Evolutionary conservation across 2,113 vertebrate genomes (phyloP), one percentile per base, ranked within the genome.

Genomic region (Hypomesus transpacificus): DNA sequence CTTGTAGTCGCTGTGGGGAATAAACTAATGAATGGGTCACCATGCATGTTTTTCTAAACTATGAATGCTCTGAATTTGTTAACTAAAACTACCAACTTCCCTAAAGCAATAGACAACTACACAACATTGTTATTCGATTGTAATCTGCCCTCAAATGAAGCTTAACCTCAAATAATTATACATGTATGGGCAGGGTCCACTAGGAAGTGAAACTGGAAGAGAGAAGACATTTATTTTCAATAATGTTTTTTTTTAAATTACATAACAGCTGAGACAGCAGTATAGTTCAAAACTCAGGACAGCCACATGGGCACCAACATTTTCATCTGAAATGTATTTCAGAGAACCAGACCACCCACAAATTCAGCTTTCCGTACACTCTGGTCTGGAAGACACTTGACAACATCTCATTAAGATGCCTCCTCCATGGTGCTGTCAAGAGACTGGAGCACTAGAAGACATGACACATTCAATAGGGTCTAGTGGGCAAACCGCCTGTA

Each of bases 351-450:
- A 78, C 67, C 69, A 79, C 73, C 73, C 68, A 60, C 65, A 70
- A 34, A 58, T 26, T 53, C 75, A 53, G 66, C 66, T 79, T 84
- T 72, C 75, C 74, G 82, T 81, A 77, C 77, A 70, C 68, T 71
- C 66, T 81, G 63, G 74, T 69, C 84, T 71, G 51, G 79, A 80
- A 71, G 75, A 78, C 71, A 66, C 75, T 68, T 73, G 66, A 71
- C 70, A 75, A 74, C 75, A 81, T 71, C 74, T 82, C 73, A 80
- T 88, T 82, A 74, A 77, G 74, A 78, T 51, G 68, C 63, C 34
- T 51, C 73, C 20, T 67, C 63, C 74, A 75, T 21, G 68, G 46
- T 16, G 3, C 28, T 13, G 51, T 57, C 54, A n/a, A 56, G 54
- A 46, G 39, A 7, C 63, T 50, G 26, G 69, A 67, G 46, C 69